Evolutionary conservation across 1,140 invertebrate genomes (phyloP).

Genomic region (Conus betulinus): DNA sequence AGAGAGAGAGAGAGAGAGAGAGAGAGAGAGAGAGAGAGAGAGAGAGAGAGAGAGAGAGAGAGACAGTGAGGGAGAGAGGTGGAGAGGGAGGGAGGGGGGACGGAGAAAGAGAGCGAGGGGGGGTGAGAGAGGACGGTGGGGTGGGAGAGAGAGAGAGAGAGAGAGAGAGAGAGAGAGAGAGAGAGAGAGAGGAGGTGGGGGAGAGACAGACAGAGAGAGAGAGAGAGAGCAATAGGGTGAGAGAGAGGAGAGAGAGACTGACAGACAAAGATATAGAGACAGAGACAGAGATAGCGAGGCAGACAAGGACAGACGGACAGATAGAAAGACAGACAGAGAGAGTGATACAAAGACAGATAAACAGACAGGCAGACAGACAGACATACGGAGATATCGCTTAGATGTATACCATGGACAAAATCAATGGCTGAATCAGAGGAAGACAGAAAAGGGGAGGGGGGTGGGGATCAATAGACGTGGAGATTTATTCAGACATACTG

Average conservation of each 20-base stretch:
- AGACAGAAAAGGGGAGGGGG: no score
- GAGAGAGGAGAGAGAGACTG: not conserved
- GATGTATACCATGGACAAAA: no score
- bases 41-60: not conserved
- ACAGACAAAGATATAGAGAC: not conserved
- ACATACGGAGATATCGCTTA: no score
- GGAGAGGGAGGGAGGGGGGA: not conserved
- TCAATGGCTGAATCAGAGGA: no score
- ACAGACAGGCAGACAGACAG: no score
- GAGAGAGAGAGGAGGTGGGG: not conserved
- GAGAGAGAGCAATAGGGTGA: not conserved
- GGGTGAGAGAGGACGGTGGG: not conserved
- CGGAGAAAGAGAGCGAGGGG: not conserved
- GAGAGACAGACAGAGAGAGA: constrained; percentile 7
- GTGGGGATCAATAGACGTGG: no score
- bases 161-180: not conserved
- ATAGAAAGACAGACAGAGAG: not conserved
- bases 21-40: not conserved
- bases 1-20: not conserved
- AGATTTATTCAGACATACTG: no score
- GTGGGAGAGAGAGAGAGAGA: not conserved
- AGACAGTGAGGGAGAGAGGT: not conserved
- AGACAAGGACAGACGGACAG: not conserved
- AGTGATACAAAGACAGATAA: not conserved
- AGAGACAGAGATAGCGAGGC: not conserved